Conservation (phyloP, 2,797 vertebrate species). For the Jordanella pulchra region DNA sequence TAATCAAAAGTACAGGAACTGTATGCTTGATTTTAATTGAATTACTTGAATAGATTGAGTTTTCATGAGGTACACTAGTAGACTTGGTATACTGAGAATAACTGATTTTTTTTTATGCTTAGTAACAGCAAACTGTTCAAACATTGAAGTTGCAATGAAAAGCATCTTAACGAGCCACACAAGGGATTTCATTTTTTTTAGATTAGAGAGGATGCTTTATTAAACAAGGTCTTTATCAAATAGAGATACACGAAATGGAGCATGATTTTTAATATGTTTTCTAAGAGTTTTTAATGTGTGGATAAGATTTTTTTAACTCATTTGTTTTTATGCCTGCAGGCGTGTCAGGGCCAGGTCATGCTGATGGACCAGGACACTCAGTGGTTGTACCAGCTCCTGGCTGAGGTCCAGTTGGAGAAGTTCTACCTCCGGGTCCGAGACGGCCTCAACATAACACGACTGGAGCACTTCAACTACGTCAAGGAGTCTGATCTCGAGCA, state of each 20-base stretch:
- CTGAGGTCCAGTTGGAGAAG: constrained; percentile 86
- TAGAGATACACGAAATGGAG: constrained; percentile 1
- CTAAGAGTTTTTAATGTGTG: constrained; percentile 3
- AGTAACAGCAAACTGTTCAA: constrained; percentile 7
- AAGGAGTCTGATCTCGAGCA: constrained; percentile 86
- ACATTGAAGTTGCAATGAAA: constrained; percentile 20
- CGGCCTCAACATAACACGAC: constrained; percentile 86
- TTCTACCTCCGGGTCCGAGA: constrained; percentile 86
- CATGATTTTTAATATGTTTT: background rate
- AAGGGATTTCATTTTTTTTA: constrained; percentile 39
- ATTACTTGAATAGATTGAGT: background rate
- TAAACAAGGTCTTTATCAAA: constrained; percentile 20
- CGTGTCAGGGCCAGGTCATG: constrained; percentile 67
- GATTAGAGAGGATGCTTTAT: background rate
- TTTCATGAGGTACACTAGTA: background rate
- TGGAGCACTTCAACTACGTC: constrained; percentile 87
- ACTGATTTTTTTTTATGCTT: background rate
- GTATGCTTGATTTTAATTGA: background rate
- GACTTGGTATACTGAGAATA: background rate
- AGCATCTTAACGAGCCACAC: constrained; percentile 1
- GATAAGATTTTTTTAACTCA: background rate
- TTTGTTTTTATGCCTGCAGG: constrained; percentile 22
- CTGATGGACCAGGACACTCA: constrained; percentile 85
- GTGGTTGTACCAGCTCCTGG: constrained; percentile 85
- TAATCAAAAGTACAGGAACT: background rate